Evolutionary conservation across 2,797 vertebrate species (phyloP), one percentile per base, ranked within the genome.

Genomic region (Eulemur coronatus): DNA sequence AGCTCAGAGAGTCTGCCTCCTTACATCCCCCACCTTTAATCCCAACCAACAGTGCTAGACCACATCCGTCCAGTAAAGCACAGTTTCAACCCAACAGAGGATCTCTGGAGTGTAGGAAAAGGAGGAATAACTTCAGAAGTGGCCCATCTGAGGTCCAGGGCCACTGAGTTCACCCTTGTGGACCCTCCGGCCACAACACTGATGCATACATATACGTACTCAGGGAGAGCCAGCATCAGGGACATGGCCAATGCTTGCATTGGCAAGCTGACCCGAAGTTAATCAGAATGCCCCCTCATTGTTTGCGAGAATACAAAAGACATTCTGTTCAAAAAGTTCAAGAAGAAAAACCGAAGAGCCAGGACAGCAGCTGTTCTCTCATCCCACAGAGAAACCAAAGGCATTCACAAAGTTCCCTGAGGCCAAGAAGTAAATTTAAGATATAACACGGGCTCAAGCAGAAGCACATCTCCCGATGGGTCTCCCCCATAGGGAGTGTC

Each of bases 271-370:
- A 96, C 98, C 94, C 96, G 84, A 95, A 98, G 98, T 98, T 98
- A 98, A 98, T 98, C 98, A 99, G 98, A 98, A 98, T 98, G 38
- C 97, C 98, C 98, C 98, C 98, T 98, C 99, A 99, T 99, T 99
- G 99, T 99, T 98, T 98, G 98, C 98, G 98, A 75, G 93, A 98
- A 98, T 97, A 99, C 99, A 99, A 99, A 99, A 99, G 99, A 98
- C 96, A 97, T 97, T 98, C 98, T 99, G 99, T 99, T 98, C 97
- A 93, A 97, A 98, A 98, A 98, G 98, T 98, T 98, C 98, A 98
- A 98, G 98, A 98, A 98, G 97, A 98, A 98, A 98, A 98, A 97
- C 69, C 1, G 20, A 98, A 98, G 97, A 97, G 97, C 96, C 97
- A 97, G 97, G 97, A 97, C 35, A 84, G 76, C 97, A 97, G 97